A percentile compares a stretch with the other conserved stretches of the same genome.
These are phyloP conservation scores for Morone saxatilis DNA, from an alignment of 2,113 vertebrate genomes.

Conservation along the genomic window DNA sequence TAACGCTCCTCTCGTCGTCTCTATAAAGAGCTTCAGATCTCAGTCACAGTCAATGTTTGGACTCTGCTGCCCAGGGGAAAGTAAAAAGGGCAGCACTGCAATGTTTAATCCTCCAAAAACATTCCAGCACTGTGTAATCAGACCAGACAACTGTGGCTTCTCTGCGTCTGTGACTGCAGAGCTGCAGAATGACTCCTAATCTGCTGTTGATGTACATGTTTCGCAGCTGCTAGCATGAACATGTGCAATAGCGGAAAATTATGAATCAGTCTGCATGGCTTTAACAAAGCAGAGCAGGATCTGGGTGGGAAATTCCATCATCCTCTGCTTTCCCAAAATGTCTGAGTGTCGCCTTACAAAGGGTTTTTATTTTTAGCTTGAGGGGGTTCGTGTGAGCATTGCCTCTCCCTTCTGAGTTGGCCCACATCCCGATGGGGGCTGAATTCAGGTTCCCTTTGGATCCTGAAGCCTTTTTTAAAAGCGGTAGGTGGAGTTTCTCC, in stretches of 20 bases:
- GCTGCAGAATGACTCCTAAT: conserved; percentile 15
- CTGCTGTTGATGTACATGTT: conserved; percentile 56
- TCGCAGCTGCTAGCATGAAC: conserved; percentile 33
- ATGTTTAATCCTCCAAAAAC: conserved; percentile 50
- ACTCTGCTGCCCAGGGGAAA: conserved; percentile 50
- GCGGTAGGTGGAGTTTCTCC: conserved; percentile 62
- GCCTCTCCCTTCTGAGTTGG: conserved; percentile 41
- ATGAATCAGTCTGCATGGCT: conserved; percentile 36
- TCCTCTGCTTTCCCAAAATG: conserved; percentile 84
- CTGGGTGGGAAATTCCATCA: conserved; percentile 70
- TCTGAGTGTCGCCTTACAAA: conserved; percentile 90
- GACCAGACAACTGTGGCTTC: conserved; percentile 36
- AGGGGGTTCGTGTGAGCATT: conserved; percentile 45
- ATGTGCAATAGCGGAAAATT: conserved; percentile 24
- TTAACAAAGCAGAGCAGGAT: conserved; percentile 12
- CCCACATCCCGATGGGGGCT: conserved; percentile 61
- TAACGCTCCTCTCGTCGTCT: conserved; percentile 14
- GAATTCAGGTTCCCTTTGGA: conserved; percentile 81
- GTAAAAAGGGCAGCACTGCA: conserved; percentile 54
- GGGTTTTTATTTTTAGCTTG: conserved; percentile 86
- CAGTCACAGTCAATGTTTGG: conserved; percentile 54
- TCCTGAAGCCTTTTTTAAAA: conserved; percentile 73
- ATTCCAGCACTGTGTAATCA: conserved; percentile 53
- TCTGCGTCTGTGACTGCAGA: conserved; percentile 18
- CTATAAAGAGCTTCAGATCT: conserved; percentile 61